phyloP scores from a whole-genome alignment of 2,888 invertebrate genomes.

The Polyommatus iphigenia region DNA sequence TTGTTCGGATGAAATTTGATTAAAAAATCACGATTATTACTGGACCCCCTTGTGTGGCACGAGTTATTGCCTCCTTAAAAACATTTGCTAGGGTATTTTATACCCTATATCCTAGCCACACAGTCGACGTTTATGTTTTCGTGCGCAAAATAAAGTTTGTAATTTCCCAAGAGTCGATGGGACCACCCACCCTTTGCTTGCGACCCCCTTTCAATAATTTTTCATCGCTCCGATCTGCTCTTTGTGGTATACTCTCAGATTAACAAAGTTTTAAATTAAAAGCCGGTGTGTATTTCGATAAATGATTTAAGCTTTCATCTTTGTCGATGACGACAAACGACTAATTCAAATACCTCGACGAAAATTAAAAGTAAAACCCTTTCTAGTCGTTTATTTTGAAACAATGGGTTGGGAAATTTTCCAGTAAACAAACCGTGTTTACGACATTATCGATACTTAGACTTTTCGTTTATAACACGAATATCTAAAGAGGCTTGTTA shows the following conservation, averaged over 20 bases:
- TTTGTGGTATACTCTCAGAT: constrained; percentile 76
- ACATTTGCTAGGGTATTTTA: constrained; percentile 38
- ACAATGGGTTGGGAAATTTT: neutral
- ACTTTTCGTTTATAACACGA: neutral
- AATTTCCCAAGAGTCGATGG: constrained; percentile 69
- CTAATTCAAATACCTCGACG: constrained; percentile 17
- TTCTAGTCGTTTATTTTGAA: neutral
- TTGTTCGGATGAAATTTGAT: constrained; percentile 81
- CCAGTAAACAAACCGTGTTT: neutral
- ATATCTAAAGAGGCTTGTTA: too few relatives aligned
- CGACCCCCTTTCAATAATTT: constrained; percentile 79
- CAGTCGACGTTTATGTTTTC: constrained; percentile 33
- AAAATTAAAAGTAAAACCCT: constrained; percentile 12
- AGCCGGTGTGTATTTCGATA: constrained; percentile 54
- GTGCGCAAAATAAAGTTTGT: constrained; percentile 52
- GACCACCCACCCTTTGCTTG: constrained; percentile 55
- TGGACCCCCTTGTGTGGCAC: constrained; percentile 63
- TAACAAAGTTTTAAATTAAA: constrained; percentile 80
- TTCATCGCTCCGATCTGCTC: constrained; percentile 78
- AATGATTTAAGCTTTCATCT: constrained; percentile 34
- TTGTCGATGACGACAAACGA: constrained; percentile 26
- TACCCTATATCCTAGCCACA: constrained; percentile 43
- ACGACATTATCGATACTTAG: neutral
- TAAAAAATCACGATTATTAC: constrained; percentile 82
- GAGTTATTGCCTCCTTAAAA: constrained; percentile 43